phyloP scores from a whole-genome alignment of 2,888 invertebrate species.

The Panzeria rudis region DNA sequence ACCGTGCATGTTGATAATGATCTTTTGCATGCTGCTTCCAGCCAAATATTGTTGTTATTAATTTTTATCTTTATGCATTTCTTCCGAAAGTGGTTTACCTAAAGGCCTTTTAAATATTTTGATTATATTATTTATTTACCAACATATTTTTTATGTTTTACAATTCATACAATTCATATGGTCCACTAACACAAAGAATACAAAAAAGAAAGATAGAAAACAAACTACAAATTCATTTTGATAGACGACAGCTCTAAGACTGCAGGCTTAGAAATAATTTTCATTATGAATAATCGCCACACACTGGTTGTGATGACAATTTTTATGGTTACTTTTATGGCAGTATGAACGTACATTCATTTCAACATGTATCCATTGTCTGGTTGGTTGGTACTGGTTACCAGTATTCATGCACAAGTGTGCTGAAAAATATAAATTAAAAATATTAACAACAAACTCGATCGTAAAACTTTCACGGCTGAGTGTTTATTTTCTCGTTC shows the following conservation, averaged over 20 bases:
- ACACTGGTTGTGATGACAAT: slow-evolving; percentile 70
- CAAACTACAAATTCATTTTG: slow-evolving; percentile 51
- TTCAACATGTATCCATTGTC: not conserved
- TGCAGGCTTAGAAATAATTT: slow-evolving; percentile 71
- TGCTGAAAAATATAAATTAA: slow-evolving; percentile 41
- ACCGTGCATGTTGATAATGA: slow-evolving; percentile 16
- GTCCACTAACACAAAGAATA: not conserved
- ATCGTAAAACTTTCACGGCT: slow-evolving; percentile 63
- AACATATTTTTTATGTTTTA: slow-evolving; percentile 1
- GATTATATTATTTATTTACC: slow-evolving; percentile 33
- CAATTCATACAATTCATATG: slow-evolving; percentile 12
- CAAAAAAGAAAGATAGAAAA: not conserved
- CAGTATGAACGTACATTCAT: not conserved
- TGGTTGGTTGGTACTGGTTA: not conserved
- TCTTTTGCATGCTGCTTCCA: not conserved
- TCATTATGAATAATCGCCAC: slow-evolving; percentile 71
- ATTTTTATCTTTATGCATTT: slow-evolving; percentile 59
- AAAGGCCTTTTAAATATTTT: slow-evolving; percentile 48
- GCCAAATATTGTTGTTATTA: slow-evolving; percentile 50
- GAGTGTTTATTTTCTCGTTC: slow-evolving; percentile 34
- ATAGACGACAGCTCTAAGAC: slow-evolving; percentile 68
- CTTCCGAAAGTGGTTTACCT: slow-evolving; percentile 59
- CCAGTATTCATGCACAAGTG: slow-evolving; percentile 10
- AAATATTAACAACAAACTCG: slow-evolving; percentile 53
- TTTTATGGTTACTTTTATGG: slow-evolving; percentile 62